These are phyloP conservation scores for Petrosia ficiformis DNA, from an alignment of 37 sponge, comb jelly and placozoan genomes.

Conservation along the genomic window DNA sequence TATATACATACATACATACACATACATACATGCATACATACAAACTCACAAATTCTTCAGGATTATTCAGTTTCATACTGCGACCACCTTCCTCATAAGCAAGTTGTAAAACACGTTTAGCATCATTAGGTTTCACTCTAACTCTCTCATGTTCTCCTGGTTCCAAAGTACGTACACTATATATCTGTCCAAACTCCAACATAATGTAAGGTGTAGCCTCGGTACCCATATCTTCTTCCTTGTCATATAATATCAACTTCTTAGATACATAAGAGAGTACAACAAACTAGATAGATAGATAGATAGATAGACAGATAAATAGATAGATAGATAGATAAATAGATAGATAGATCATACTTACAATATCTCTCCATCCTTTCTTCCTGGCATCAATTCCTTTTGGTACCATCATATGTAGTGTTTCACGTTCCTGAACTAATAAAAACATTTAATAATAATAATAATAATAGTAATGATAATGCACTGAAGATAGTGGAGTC, in stretches of 20 bases:
- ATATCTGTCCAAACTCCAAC: slow-evolving; percentile 47
- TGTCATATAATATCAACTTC: slow-evolving; percentile 49
- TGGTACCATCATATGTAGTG: slow-evolving; percentile 56
- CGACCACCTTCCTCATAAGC: neutral
- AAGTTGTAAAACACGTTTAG: slow-evolving; percentile 22
- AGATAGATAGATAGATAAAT: neutral
- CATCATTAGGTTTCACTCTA: slow-evolving; percentile 61
- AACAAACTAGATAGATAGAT: slow-evolving; percentile 37
- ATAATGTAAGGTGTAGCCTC: slow-evolving; percentile 1
- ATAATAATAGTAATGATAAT: slow-evolving; percentile 10
- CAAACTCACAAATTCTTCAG: no score
- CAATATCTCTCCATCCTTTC: slow-evolving; percentile 81
- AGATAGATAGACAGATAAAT: neutral
- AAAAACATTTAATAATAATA: no score
- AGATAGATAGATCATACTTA: slow-evolving; percentile 22
- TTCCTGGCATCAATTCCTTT: slow-evolving; percentile 60
- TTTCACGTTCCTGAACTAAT: slow-evolving; percentile 37
- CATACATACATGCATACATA: no score
- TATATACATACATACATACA: no score
- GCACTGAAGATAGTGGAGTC: neutral
- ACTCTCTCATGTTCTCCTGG: slow-evolving; percentile 69
- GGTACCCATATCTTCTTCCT: slow-evolving; percentile 51
- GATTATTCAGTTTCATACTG: neutral
- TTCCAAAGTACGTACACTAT: slow-evolving; percentile 51
- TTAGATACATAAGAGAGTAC: slow-evolving; percentile 59